Evolutionary conservation across 1,140 invertebrate species (phyloP).

Genomic region (Wasmannia auropunctata): DNA sequence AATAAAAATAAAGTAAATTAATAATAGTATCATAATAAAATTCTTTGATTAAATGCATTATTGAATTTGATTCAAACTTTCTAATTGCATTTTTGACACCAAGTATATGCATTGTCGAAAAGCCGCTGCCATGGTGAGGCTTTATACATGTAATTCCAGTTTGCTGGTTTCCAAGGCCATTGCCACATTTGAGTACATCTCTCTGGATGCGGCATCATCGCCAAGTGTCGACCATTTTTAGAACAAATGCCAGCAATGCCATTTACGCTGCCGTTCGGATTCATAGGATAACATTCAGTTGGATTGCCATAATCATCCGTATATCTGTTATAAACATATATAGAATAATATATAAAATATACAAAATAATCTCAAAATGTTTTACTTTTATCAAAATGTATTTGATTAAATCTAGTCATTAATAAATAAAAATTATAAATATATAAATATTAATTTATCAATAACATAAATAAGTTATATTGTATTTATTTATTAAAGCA

Average conservation of each 20-base stretch:
- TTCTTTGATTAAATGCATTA: background rate
- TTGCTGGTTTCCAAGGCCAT: slow-evolving; percentile 90
- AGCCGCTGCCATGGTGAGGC: slow-evolving; percentile 96
- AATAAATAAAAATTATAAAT: background rate
- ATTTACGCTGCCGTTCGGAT: slow-evolving; percentile 96
- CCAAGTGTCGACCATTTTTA: slow-evolving; percentile 95
- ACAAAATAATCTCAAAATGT: background rate
- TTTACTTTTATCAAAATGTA: background rate
- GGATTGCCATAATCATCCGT: slow-evolving; percentile 92
- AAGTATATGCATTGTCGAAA: slow-evolving; percentile 96
- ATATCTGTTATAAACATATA: slow-evolving; percentile 86
- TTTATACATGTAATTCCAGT: slow-evolving; percentile 85
- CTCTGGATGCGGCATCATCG: slow-evolving; percentile 99
- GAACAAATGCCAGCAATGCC: slow-evolving; percentile 96
- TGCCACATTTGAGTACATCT: slow-evolving; percentile 94
- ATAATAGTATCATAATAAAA: background rate
- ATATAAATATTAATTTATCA: background rate
- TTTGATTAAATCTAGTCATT: background rate
- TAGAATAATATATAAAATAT: background rate
- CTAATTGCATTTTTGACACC: slow-evolving; percentile 85
- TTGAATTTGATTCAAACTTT: background rate
- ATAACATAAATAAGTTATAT: too few species aligned
- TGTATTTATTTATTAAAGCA: too few species aligned
- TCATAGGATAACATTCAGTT: slow-evolving; percentile 95
- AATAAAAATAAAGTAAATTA: background rate